Percentiles rank a stretch among this genome's conserved stretches.
These are phyloP conservation scores for Malurus elegans DNA, from an alignment of 2,113 vertebrate genomes.

Conservation along the genomic window DNA sequence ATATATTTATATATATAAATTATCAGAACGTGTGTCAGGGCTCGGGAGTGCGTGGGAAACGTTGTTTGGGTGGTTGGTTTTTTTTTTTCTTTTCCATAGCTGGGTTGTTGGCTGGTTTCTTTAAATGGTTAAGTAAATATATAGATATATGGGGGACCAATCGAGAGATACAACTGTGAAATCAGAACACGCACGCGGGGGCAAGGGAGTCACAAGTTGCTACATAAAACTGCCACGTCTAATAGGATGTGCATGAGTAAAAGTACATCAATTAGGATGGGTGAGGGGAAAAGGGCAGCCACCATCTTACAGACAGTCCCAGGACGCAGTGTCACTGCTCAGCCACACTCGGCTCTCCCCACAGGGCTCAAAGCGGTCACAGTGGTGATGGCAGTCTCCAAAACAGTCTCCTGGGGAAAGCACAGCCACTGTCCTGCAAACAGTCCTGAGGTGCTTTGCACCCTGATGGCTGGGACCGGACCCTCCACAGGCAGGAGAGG, in stretches of 20 bases:
- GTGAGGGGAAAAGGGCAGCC: constrained; percentile 30
- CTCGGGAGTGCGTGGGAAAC: constrained; percentile 41
- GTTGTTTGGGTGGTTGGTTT: not conserved
- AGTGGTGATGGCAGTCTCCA: not conserved
- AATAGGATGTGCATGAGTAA: constrained; percentile 76
- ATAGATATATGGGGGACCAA: constrained; percentile 64
- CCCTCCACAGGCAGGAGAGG: not conserved
- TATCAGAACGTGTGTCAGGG: constrained; percentile 63
- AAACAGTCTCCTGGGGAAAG: not conserved
- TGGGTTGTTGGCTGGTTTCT: constrained; percentile 25
- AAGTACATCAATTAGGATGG: constrained; percentile 67
- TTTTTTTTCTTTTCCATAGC: constrained; percentile 7
- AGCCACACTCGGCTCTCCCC: not conserved
- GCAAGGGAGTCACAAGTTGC: constrained; percentile 73
- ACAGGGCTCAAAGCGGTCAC: fast-evolving
- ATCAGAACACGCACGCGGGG: constrained; percentile 57
- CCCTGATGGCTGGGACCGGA: not conserved
- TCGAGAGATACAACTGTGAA: constrained; percentile 67
- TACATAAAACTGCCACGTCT: constrained; percentile 81
- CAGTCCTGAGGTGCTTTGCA: constrained; percentile 34
- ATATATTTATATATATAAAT: constrained; percentile 81
- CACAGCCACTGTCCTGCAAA: not conserved
- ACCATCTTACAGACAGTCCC: constrained; percentile 25
- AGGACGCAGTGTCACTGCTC: not conserved
- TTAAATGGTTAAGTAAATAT: constrained; percentile 70